phyloP scores from a whole-genome alignment of 2,113 vertebrate species.

The Paramormyrops kingsleyae region DNA sequence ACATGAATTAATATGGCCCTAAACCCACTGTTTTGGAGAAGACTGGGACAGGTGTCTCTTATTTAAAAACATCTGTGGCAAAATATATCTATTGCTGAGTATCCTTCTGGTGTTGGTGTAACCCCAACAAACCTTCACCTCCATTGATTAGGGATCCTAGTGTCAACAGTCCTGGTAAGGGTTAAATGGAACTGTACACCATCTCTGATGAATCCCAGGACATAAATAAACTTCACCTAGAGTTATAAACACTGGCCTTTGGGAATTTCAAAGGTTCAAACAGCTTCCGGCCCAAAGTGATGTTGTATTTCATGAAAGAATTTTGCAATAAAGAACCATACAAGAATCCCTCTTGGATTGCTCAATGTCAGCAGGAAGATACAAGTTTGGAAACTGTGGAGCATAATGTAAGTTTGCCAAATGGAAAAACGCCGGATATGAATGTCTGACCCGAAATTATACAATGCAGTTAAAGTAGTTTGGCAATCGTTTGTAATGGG shows the following conservation, averaged over 20 bases:
- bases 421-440: neutral
- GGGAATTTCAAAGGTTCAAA: slow-evolving; percentile 48
- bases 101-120: neutral
- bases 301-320: neutral
- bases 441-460: neutral
- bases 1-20: neutral
- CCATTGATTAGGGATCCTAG: neutral
- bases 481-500: neutral
- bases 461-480: neutral
- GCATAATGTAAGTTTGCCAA: neutral
- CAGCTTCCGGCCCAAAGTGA: slow-evolving; percentile 9
- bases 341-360: neutral
- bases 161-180: slow-evolving; percentile 15
- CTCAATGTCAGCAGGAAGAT: neutral
- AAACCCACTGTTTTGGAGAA: neutral
- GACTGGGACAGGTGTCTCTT: neutral
- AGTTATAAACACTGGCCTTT: slow-evolving; percentile 50
- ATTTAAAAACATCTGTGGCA: neutral
- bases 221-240: slow-evolving; percentile 53
- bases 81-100: neutral
- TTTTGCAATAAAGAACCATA: neutral
- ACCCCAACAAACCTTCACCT: slow-evolving; percentile 13
- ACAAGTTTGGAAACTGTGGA: neutral
- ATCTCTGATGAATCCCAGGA: slow-evolving; percentile 36
- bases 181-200: slow-evolving; percentile 38